Evolutionary conservation across 2,113 vertebrate species (phyloP).

Genomic region (Ceratotherium simum): DNA sequence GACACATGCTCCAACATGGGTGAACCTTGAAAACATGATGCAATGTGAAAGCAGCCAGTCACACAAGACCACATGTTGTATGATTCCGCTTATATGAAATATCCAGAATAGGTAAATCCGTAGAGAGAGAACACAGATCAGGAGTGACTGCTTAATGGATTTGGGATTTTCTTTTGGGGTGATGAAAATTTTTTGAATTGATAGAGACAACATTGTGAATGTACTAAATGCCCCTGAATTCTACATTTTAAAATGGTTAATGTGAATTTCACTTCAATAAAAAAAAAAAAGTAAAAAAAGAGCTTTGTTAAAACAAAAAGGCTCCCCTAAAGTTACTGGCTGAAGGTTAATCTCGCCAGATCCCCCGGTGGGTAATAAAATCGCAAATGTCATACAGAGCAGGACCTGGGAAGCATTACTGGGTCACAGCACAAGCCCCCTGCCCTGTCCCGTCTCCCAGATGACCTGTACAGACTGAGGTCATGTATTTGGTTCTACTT

Average conservation of each 20-base stretch:
- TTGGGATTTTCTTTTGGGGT: neutral
- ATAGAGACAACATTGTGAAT: neutral
- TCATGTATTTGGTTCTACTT: neutral
- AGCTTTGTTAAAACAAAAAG: neutral
- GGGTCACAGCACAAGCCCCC: neutral
- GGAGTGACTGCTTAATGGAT: neutral
- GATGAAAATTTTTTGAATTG: neutral
- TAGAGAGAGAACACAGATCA: neutral
- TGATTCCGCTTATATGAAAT: neutral
- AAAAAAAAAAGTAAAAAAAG: neutral
- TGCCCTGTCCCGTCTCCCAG: neutral
- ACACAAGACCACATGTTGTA: rapidly evolving
- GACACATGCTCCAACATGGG: neutral
- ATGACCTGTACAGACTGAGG: neutral
- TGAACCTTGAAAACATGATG: neutral
- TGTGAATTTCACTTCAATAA: neutral
- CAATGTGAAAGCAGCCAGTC: neutral
- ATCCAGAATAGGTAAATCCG: neutral
- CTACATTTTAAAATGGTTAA: neutral
- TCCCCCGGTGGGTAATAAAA: neutral
- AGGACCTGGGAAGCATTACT: neutral
- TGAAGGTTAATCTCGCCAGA: neutral
- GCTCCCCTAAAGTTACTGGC: neutral
- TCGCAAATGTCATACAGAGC: no score
- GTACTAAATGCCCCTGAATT: neutral